Percentiles rank a stretch among this genome's conserved stretches.
These are phyloP conservation scores for Caenorhabditis sp. DNA, from an alignment of 2,888 invertebrate species.

Conservation along the genomic window DNA sequence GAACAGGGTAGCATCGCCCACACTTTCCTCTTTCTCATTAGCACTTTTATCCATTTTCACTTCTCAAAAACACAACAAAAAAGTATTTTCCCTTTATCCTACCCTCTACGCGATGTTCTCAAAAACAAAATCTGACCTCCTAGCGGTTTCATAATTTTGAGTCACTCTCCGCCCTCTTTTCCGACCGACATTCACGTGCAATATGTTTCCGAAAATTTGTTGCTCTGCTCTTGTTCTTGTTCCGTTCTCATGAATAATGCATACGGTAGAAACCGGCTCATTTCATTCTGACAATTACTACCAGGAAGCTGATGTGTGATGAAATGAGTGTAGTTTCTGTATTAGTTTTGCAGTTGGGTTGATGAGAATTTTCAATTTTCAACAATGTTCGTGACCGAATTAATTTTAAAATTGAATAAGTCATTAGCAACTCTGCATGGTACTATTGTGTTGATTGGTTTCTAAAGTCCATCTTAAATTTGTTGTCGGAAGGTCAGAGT, in stretches of 20 bases:
- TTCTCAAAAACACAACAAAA: neutral
- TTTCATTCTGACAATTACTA: constrained; percentile 42
- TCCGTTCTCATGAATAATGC: constrained; percentile 31
- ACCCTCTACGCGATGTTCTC: too few relatives aligned
- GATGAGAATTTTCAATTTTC: too few relatives aligned
- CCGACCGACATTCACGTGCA: neutral
- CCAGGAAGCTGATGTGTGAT: neutral
- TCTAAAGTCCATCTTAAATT: neutral
- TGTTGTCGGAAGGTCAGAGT: too few relatives aligned
- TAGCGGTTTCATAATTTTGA: constrained; percentile 12
- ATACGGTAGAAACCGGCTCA: constrained; percentile 11
- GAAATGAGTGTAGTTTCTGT: too few relatives aligned
- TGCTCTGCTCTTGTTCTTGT: neutral
- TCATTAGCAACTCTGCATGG: too few relatives aligned
- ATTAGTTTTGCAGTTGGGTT: too few relatives aligned
- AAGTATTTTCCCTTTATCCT: too few relatives aligned
- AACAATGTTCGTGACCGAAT: neutral
- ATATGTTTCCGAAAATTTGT: constrained; percentile 34
- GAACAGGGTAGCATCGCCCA: neutral
- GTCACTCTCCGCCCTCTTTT: constrained; percentile 6
- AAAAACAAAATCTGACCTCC: neutral
- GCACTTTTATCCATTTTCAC: neutral
- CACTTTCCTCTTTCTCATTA: neutral
- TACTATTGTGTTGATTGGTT: neutral
- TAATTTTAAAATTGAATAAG: too few relatives aligned